Base-by-base conservation (phyloP, 64 coral and sea anemone species). In the Porites lutea region DNA sequence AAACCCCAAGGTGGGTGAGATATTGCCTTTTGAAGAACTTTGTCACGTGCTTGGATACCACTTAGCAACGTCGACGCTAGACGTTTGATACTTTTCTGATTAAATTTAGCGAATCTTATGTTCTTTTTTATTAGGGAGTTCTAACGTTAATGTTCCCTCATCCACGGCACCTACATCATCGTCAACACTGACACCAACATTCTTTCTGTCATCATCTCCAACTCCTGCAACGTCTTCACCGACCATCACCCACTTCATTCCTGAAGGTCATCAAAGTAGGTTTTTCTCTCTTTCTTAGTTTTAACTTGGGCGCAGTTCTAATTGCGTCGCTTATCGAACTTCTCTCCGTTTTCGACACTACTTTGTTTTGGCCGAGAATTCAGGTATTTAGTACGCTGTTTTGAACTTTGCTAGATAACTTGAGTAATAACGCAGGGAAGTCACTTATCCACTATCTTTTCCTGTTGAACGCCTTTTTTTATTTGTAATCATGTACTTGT, bases 1-100 rank as follows among this genome's bases (percentile, higher is more conserved):
- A 96, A 82, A 47, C 90, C 93, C 21, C 77, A 94, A 87, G 95
- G 95, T 96, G 54, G 95, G 95, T 96, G 54, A 43, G 66, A 4
- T 16, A 45, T 20, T 79, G 0, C n/a, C 13, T 48, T 46, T 62
- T 21, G 27, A 37, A 37, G 27, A 37, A 37, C 27, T 37, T 37
- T 37, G 27, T 37, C 27, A 37, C 27, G 27, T 37, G 27, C 27
- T 37, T 37, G 27, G 27, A 37, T 37, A 57, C 16, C 65, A 15
- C 16, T 63, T 45, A 50, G 49, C 49, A 66, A 27, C 52, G n/a
- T 20, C 0, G 6, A 20, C 20, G 7, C 21, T 45, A 8, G 20
- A 57, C 54, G 7, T 57, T 57, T 57, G 54, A 57, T 57, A 9
- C 12, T 57, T 7, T 57, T 57, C 12, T 7, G 54, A 57, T 7